A percentile compares a stretch with the other conserved stretches of the same genome.
These are phyloP conservation scores for Cactoblastis cactorum DNA, from an alignment of 2,888 invertebrate genomes.

Conservation along the genomic window DNA sequence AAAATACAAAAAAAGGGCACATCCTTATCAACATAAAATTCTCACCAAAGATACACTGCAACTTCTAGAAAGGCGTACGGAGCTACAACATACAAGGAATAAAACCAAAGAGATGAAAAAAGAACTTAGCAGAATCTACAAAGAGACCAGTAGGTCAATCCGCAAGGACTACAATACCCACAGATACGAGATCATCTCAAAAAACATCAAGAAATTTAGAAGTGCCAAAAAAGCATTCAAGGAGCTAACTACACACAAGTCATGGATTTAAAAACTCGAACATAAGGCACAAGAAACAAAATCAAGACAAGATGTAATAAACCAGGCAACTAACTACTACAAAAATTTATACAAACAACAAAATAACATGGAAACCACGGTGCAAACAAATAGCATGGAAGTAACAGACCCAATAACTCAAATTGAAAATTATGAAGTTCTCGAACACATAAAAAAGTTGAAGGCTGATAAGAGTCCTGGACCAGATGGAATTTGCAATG, in stretches of 20 bases:
- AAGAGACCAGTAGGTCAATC: not conserved
- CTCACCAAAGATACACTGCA: not conserved
- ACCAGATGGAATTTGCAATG: not conserved
- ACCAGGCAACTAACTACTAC: not conserved
- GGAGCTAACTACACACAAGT: not conserved
- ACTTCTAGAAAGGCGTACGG: not conserved
- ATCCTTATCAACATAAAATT: not conserved
- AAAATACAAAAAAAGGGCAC: not conserved
- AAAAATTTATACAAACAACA: not conserved
- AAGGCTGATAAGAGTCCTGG: not conserved
- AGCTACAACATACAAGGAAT: not conserved
- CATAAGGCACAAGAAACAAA: not conserved
- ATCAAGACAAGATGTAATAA: not conserved
- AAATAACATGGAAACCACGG: not conserved
- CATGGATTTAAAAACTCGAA: not conserved
- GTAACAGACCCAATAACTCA: not conserved
- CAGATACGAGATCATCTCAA: not conserved
- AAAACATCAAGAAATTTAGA: not conserved
- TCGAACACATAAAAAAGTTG: not conserved
- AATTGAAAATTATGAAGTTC: not conserved
- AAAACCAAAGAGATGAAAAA: not conserved
- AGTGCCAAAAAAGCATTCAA: not conserved
- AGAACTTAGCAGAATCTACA: not conserved
- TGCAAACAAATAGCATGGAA: not conserved
- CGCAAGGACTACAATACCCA: not conserved